These are phyloP conservation scores for Platycercus adscitus DNA, from an alignment of 2,113 vertebrate species.

Conservation along the genomic window DNA sequence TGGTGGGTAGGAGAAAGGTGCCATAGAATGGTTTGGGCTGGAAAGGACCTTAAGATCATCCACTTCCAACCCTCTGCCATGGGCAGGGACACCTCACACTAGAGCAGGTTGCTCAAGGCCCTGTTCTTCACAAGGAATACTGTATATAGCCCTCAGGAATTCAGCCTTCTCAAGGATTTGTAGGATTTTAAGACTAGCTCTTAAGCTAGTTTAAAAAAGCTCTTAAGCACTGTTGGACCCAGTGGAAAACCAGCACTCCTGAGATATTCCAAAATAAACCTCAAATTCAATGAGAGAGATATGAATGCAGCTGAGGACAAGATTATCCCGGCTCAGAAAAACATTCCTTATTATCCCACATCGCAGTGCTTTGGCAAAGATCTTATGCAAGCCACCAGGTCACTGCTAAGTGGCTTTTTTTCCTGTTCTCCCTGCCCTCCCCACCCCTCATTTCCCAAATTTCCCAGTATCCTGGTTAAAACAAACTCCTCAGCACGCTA, in stretches of 20 bases:
- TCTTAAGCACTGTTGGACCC: not conserved
- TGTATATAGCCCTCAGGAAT: not conserved
- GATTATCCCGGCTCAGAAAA: not conserved
- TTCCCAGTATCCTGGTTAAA: not conserved
- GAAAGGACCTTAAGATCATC: not conserved
- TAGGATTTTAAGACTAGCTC: not conserved
- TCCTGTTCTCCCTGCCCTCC: not conserved
- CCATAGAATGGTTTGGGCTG: not conserved
- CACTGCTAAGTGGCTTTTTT: not conserved
- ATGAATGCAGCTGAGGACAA: not conserved
- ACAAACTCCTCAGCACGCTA: not conserved
- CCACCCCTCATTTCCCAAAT: not conserved
- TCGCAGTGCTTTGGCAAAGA: not conserved
- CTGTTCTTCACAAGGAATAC: not conserved
- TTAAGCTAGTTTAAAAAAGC: not conserved
- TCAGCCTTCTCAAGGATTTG: not conserved
- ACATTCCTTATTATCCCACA: not conserved
- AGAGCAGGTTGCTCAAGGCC: not conserved
- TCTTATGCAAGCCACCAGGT: not conserved
- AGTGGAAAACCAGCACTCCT: not conserved
- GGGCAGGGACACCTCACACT: not conserved
- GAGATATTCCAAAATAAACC: conserved; percentile 31
- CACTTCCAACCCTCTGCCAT: not conserved
- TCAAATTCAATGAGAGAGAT: not conserved
- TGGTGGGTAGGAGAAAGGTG: not conserved